Percentiles rank a stretch among this genome's conserved stretches.
These are phyloP conservation scores for Chelonus insularis DNA, from an alignment of 1,140 invertebrate genomes.

Conservation along the genomic window DNA sequence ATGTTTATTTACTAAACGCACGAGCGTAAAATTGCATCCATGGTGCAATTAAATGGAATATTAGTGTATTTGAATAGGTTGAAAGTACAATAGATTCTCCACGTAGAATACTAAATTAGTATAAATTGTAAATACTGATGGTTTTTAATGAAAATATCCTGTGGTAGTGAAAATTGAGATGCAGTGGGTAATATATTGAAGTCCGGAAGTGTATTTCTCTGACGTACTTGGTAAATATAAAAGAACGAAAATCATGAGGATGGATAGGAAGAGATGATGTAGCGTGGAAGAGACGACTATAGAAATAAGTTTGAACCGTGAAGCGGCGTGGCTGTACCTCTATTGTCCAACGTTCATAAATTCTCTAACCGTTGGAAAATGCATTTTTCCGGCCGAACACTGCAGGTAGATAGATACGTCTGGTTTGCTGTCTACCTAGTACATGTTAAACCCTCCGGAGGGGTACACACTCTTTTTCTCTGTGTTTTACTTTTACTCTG, in stretches of 20 bases:
- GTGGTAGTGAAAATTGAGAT: no score
- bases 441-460: conserved; percentile 5
- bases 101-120: no score
- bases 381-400: conserved; percentile 34
- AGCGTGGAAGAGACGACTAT: neutral
- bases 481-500: neutral
- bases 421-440: neutral
- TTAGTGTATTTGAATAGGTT: no score
- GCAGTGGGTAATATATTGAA: no score
- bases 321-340: conserved; percentile 24
- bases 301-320: conserved; percentile 21
- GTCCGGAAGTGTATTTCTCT: neutral
- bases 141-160: no score
- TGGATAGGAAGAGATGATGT: conserved; percentile 10
- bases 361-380: conserved; percentile 37
- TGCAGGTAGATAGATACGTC: conserved; percentile 23
- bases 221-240: neutral
- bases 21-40: no score
- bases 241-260: neutral
- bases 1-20: no score
- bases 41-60: no score
- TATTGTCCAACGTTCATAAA: conserved; percentile 36
- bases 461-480: neutral
- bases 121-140: no score
- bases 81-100: no score